phyloP scores from a whole-genome alignment of 2,888 invertebrate species.

The Aproaerema taeniolella region DNA sequence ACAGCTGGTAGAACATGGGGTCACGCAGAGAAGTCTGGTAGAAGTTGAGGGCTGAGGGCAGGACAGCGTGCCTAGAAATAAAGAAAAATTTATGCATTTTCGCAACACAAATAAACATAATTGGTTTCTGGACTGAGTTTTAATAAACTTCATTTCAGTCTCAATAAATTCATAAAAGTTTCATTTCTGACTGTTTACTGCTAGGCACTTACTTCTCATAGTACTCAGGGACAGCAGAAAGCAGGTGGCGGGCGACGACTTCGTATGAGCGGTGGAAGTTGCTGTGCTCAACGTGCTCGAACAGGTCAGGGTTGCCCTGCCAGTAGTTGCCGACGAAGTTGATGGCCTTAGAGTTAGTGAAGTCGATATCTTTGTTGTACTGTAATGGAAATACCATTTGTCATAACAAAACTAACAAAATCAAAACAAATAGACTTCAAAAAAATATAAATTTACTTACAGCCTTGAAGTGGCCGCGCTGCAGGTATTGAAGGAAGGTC shows the following conservation, averaged over 20 bases:
- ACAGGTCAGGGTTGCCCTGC: slow-evolving; percentile 74
- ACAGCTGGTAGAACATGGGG: slow-evolving; percentile 80
- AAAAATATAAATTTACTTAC: slow-evolving; percentile 47
- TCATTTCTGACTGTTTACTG: background rate
- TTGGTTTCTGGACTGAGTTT: background rate
- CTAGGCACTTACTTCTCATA: slow-evolving; percentile 32
- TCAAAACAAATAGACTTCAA: background rate
- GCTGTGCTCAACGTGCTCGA: slow-evolving; percentile 40
- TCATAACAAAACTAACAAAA: background rate
- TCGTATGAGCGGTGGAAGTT: slow-evolving; percentile 75
- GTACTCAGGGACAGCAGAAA: slow-evolving; percentile 42
- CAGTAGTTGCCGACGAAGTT: slow-evolving; percentile 75
- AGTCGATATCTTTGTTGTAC: slow-evolving; percentile 51
- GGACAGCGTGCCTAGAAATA: slow-evolving; percentile 47
- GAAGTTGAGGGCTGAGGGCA: slow-evolving; percentile 80
- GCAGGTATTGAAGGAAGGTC: slow-evolving; percentile 64
- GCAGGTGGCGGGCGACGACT: slow-evolving; percentile 69
- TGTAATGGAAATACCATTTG: slow-evolving; percentile 31
- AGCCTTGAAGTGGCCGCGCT: slow-evolving; percentile 78
- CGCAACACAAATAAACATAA: no score
- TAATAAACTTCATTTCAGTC: background rate
- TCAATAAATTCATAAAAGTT: no score
- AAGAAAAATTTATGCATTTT: slow-evolving; percentile 3
- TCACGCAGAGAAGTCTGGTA: slow-evolving; percentile 80
- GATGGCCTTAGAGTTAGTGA: slow-evolving; percentile 59